Conservation (phyloP, 2,888 invertebrate species). For the Diarsia rubi region DNA sequence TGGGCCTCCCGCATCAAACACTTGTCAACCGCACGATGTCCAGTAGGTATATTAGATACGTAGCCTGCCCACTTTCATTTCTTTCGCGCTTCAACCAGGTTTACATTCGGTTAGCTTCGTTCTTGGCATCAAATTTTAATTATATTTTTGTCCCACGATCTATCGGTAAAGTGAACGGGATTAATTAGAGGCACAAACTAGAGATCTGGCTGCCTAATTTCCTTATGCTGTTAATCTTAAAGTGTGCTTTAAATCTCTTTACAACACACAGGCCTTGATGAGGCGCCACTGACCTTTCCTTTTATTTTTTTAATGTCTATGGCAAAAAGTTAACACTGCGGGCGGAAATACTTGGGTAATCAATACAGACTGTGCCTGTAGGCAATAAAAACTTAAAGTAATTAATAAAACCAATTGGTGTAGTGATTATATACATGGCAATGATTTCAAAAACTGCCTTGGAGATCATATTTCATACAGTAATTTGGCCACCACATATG, state of each 20-base stretch:
- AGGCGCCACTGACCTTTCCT: constrained; percentile 71
- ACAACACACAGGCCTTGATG: constrained; percentile 66
- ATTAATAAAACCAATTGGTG: constrained; percentile 28
- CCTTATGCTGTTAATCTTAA: constrained; percentile 36
- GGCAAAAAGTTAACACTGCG: constrained; percentile 60
- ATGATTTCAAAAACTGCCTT: constrained; percentile 24
- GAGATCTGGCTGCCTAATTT: constrained; percentile 14
- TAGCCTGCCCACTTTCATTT: neutral
- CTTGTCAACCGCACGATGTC: neutral
- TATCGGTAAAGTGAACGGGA: constrained; percentile 1
- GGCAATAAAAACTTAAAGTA: constrained; percentile 38
- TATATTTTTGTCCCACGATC: neutral
- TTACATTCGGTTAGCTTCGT: neutral
- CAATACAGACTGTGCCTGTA: constrained; percentile 53
- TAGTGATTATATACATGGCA: constrained; percentile 16
- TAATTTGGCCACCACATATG: constrained; percentile 4
- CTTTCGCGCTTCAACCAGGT: neutral
- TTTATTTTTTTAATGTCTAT: constrained; percentile 57
- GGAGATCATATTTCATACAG: constrained; percentile 19
- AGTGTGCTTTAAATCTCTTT: constrained; percentile 42
- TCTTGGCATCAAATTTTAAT: neutral
- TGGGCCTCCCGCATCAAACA: neutral
- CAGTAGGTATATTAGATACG: neutral
- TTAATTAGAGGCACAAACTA: neutral
- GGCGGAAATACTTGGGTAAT: constrained; percentile 68